These are phyloP conservation scores for Oreotrochilus melanogaster DNA, from an alignment of 2,113 vertebrate genomes.

Conservation along the genomic window DNA sequence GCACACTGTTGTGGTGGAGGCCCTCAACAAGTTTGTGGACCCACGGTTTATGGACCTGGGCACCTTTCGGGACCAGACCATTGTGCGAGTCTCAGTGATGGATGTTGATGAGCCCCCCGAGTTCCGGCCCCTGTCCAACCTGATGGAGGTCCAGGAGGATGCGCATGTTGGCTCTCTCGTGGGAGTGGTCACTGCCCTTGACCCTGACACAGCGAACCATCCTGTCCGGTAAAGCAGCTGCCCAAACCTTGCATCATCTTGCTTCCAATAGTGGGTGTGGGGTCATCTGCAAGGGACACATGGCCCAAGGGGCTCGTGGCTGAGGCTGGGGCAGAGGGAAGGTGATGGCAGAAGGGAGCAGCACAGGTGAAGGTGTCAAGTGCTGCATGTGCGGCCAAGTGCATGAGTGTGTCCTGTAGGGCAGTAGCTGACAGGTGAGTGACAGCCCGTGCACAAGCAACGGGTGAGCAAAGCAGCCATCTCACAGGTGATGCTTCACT, in stretches of 20 bases:
- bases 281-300: not conserved
- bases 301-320: not conserved
- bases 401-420: not conserved
- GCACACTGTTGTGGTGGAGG: conserved; percentile 95
- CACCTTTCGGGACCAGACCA: conserved; percentile 94
- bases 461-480: not conserved
- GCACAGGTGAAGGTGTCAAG: not conserved
- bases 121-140: conserved; percentile 85
- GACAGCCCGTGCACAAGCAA: not conserved
- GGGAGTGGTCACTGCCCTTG: conserved; percentile 89
- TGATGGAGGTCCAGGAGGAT: conserved; percentile 95
- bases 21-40: conserved; percentile 95
- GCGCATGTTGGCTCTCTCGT: conserved; percentile 89
- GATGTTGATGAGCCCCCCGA: conserved; percentile 92
- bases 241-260: accelerated
- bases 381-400: accelerated
- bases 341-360: not conserved
- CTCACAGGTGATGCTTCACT: accelerated
- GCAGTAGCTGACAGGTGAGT: not conserved
- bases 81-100: conserved; percentile 90
- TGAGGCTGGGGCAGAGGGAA: not conserved
- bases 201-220: conserved; percentile 91
- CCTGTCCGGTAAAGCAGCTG: conserved; percentile 85
- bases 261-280: accelerated
- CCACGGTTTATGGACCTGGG: conserved; percentile 92